These are phyloP conservation scores for Peucedramus taeniatus DNA, from an alignment of 2,113 vertebrate genomes.

Conservation along the genomic window DNA sequence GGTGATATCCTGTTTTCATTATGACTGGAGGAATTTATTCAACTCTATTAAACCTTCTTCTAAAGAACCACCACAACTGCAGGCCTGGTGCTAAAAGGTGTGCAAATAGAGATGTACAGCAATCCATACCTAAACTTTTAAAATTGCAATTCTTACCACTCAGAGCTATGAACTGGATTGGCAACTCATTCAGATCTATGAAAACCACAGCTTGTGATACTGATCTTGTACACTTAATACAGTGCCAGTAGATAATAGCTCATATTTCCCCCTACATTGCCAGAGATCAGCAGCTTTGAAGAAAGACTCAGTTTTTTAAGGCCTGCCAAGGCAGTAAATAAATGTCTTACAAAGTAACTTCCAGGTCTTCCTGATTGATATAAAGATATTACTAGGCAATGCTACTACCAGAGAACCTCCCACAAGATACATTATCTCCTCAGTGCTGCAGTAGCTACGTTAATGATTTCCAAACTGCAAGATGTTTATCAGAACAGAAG, in stretches of 20 bases:
- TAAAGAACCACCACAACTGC: not conserved
- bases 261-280: not conserved
- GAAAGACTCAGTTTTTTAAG: not conserved
- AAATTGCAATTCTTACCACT: not conserved
- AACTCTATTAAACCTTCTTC: not conserved
- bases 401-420: not conserved
- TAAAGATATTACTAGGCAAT: not conserved
- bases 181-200: not conserved
- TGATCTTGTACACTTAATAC: not conserved
- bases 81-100: not conserved
- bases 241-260: not conserved
- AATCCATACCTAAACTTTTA: not conserved
- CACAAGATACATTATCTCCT: not conserved
- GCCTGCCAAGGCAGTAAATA: not conserved
- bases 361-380: not conserved
- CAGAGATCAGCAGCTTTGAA: not conserved
- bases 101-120: not conserved
- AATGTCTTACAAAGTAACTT: not conserved
- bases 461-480: not conserved
- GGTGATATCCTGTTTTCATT: not conserved
- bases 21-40: not conserved
- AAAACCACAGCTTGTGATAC: not conserved
- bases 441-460: not conserved
- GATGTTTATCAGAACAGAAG: not conserved
- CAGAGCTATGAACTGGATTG: not conserved